Evolutionary conservation across 2,797 vertebrate species (phyloP).

Genomic region (Fringilla coelebs): DNA sequence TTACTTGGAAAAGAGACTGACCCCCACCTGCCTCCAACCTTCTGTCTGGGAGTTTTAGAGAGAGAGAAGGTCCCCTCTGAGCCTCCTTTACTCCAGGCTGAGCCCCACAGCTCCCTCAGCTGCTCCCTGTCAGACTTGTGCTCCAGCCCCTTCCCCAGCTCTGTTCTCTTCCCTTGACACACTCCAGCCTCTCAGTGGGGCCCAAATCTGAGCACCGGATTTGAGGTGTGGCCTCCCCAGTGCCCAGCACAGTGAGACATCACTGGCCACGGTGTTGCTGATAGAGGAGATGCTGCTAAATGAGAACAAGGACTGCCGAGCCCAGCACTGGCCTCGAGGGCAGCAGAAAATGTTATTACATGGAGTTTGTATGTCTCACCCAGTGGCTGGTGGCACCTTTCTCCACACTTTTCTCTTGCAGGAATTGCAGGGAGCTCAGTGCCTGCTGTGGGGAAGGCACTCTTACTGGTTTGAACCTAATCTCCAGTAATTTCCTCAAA

Average conservation of each 20-base stretch:
- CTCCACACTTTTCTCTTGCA: not conserved
- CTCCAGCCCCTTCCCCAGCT: not conserved
- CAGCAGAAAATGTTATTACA: not conserved
- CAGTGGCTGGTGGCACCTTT: not conserved
- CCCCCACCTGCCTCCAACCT: not conserved
- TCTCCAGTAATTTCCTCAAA: not conserved
- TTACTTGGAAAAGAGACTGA: not conserved
- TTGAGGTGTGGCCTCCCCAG: not conserved
- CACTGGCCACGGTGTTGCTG: not conserved
- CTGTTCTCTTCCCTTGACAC: not conserved
- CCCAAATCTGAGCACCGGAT: not conserved
- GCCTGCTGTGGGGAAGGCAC: not conserved
- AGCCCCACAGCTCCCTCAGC: not conserved
- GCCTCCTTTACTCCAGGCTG: not conserved
- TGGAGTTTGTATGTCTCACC: rapidly evolving
- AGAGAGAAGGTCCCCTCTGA: not conserved
- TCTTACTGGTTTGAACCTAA: not conserved
- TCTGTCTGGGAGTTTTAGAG: not conserved
- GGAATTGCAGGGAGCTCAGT: not conserved
- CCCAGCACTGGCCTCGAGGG: rapidly evolving
- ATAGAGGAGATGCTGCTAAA: not conserved
- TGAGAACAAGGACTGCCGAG: not conserved
- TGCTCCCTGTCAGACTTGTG: not conserved
- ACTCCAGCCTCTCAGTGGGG: not conserved
- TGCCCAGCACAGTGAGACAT: not conserved